Evolutionary conservation across 2,797 vertebrate species (phyloP), one percentile per base, ranked within the genome.

Genomic region (Sorex maritimensis): DNA sequence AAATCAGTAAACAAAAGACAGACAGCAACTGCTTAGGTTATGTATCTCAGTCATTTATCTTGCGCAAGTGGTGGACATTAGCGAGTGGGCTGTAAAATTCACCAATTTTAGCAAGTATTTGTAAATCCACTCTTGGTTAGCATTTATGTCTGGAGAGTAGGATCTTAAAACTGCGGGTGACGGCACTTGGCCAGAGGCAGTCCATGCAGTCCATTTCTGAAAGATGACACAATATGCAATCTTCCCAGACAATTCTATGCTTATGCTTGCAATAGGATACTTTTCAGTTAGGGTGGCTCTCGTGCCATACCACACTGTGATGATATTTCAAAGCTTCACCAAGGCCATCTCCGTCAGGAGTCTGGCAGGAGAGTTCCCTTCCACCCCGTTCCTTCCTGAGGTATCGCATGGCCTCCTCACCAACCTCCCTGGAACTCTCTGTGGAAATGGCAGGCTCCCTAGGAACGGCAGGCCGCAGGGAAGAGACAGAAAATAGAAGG

Each of bases 301-400:
- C 63, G 69, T 69, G 95, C 87, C 92, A 81, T 58, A 7, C 80
- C 79, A 38, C 96, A 97, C 96, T 86, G 95, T 82, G 96, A 92
- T 90, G 93, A 94, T 63, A 78, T 83, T 82, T 94, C 87, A 92
- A 89, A 96, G 86, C 13, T 38, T 90, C 49, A 61, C 78, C 38
- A 30, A 75, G 79, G 58, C 94, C 61, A 3, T 86, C 82, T 61
- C 30, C 3, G 82, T 80, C 13, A 5, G 68, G 80, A 81, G 65
- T 52, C 38, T 86, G 69, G 28, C 17, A 0, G 1, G 26, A 79
- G 49, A 74, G 19, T 28, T 24, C 24, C 12, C 55, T 34, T 86
- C 73, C 34, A 2, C 6, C 38, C 24, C 34, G 14, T 81, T 77
- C 11, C 49, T 80, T 24, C 65, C 67, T 58, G 14, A 52, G 17